Evolutionary conservation across 1,140 invertebrate genomes (phyloP).

Genomic region (Zelostemma sp.): DNA sequence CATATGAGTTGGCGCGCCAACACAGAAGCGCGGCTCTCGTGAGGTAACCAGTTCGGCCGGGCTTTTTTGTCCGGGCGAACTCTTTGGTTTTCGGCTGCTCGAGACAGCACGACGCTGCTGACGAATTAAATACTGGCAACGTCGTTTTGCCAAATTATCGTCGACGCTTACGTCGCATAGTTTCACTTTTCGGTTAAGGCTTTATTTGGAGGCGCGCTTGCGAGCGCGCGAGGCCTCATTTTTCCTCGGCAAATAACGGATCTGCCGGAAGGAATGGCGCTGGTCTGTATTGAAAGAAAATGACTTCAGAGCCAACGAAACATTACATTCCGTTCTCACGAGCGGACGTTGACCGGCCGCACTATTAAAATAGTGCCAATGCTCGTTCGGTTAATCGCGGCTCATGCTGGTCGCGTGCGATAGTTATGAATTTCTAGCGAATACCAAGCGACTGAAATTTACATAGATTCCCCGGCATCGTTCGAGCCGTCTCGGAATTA

Average conservation of each 20-base stretch:
- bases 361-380: slow-evolving; percentile 49
- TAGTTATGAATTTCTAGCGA: slow-evolving; percentile 48
- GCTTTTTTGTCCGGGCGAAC: slow-evolving; percentile 44
- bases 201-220: too few relatives aligned
- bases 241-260: slow-evolving; percentile 33
- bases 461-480: slow-evolving; percentile 28
- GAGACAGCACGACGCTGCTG: slow-evolving; percentile 57
- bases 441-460: slow-evolving; percentile 37
- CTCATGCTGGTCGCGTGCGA: slow-evolving; percentile 47
- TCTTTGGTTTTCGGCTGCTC: slow-evolving; percentile 44
- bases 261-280: slow-evolving; percentile 36
- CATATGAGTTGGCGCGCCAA: too few relatives aligned
- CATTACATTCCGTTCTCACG: slow-evolving; percentile 59
- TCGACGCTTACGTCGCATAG: not conserved
- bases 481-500: slow-evolving; percentile 5
- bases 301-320: slow-evolving; percentile 50
- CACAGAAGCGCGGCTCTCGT: too few relatives aligned
- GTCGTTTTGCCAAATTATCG: slow-evolving; percentile 15
- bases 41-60: slow-evolving; percentile 45
- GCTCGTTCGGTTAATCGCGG: slow-evolving; percentile 46
- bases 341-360: slow-evolving; percentile 54
- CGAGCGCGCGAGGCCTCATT: slow-evolving; percentile 22
- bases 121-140: slow-evolving; percentile 18
- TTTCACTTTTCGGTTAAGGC: slow-evolving; percentile 40
- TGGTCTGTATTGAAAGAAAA: slow-evolving; percentile 41